Conservation (phyloP, 2,888 invertebrate species). For the Drosophila mimetica region DNA sequence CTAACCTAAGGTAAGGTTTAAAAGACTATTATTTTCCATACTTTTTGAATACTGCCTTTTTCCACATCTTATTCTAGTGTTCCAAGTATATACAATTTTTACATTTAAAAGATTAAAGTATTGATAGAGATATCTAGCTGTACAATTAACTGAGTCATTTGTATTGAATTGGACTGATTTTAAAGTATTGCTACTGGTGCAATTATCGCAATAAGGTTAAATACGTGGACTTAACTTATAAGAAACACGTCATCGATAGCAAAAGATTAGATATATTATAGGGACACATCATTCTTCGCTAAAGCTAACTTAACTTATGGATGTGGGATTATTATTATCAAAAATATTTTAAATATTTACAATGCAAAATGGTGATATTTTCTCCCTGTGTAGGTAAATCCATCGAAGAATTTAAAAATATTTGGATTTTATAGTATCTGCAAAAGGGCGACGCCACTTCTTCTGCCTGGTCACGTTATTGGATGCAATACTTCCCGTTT, state of each 20-base stretch:
- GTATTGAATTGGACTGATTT: neutral
- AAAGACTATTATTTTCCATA: too few relatives aligned
- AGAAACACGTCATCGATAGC: slow-evolving; percentile 21
- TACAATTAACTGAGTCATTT: neutral
- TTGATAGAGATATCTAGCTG: neutral
- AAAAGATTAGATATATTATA: slow-evolving; percentile 7
- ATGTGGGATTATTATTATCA: neutral
- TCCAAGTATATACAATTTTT: too few relatives aligned
- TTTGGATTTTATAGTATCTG: too few relatives aligned
- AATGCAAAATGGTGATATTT: too few relatives aligned
- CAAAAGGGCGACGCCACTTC: neutral
- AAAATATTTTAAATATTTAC: too few relatives aligned
- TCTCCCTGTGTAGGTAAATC: too few relatives aligned
- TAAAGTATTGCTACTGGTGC: neutral
- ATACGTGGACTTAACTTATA: slow-evolving; percentile 17
- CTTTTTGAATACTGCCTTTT: too few relatives aligned
- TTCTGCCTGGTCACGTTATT: slow-evolving; percentile 1
- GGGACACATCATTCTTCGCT: neutral
- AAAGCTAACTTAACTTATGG: neutral
- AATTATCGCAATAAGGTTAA: neutral
- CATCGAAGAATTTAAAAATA: too few relatives aligned
- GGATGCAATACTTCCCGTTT: slow-evolving; percentile 9
- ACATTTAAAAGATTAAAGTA: too few relatives aligned
- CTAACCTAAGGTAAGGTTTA: too few relatives aligned
- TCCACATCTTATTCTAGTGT: too few relatives aligned